Evolutionary conservation across 1,140 invertebrate species (phyloP), one percentile per base, ranked within the genome.

Genomic region (Conus ventricosus): DNA sequence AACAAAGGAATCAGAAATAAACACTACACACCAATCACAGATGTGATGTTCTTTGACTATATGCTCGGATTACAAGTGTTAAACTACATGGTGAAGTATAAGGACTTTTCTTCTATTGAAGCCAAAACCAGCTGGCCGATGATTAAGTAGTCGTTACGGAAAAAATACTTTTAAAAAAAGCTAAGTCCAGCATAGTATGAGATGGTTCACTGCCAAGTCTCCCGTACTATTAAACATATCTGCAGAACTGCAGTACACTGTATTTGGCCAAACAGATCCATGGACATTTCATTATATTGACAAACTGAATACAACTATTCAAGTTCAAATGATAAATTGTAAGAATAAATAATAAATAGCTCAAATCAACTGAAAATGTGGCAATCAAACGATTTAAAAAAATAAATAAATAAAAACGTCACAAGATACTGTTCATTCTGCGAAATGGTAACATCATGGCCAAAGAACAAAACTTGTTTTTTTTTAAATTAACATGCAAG

Each of bases 51-150:
- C 39, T 39, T 39, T 39, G 39, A 39, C 39, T 39, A 20, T 13
- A 39, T 54, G 17, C 8, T 54, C 39, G 17, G 80, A 53, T 81
- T 54, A 53, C 25, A 78, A 39, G 76, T 39, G 39, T 39, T 15
- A 27, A 51, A 78, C 10, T 78, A 81, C 25, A 81, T 15, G 20
- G 80, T 51, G 39, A 54, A 78, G 17, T 54, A 39, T 54, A 23
- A 23, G 13, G 20, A 54, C 23, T 7, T 54, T 39, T 81, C 13
- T 23, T 53, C 80, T 27, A 51, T 54, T 54, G 39, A 54, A 54
- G 51, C 80, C 80, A 81, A 81, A 81, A 81, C 80, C 80, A 81
- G 80, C 23, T 54, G 80, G 80, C 80, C 39, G 17, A 51, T 7
- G 27, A 15, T 23, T 53, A 17, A 54, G 51, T 81, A 81, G 23